Conservation (phyloP, 2,888 invertebrate genomes). For the Xanthia icteritia region DNA sequence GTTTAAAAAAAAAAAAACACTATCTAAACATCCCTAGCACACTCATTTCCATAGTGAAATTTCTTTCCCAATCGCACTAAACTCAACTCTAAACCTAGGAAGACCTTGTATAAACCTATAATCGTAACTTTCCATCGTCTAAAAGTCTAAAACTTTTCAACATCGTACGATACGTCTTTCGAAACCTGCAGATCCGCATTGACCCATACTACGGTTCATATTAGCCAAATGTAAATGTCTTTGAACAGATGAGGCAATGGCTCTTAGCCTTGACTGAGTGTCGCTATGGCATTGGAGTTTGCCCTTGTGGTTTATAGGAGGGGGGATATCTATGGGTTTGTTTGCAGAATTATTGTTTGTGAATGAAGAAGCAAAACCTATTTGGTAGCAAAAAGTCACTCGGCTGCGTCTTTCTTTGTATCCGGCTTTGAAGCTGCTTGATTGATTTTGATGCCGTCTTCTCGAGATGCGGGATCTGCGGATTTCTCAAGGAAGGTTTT, state of each 20-base stretch:
- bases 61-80: neutral
- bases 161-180: slow-evolving; percentile 46
- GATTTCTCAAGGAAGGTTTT: too few species aligned
- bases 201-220: slow-evolving; percentile 40
- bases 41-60: neutral
- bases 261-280: slow-evolving; percentile 57
- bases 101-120: slow-evolving; percentile 21
- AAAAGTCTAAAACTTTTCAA: slow-evolving; percentile 31
- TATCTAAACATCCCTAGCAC: neutral
- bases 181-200: slow-evolving; percentile 47
- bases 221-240: slow-evolving; percentile 49
- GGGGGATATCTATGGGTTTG: slow-evolving; percentile 7
- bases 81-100: neutral
- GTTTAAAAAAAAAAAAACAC: neutral
- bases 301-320: slow-evolving; percentile 53
- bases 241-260: slow-evolving; percentile 56
- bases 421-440: neutral
- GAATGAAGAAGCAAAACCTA: neutral
- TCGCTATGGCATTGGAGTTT: slow-evolving; percentile 55
- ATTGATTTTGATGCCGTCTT: neutral
- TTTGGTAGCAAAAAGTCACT: neutral
- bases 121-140: slow-evolving; percentile 23
- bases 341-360: neutral
- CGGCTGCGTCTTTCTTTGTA: neutral
- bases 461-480: neutral